These are phyloP conservation scores for Hemaris fuciformis DNA, from an alignment of 2,888 invertebrate genomes.

Conservation along the genomic window DNA sequence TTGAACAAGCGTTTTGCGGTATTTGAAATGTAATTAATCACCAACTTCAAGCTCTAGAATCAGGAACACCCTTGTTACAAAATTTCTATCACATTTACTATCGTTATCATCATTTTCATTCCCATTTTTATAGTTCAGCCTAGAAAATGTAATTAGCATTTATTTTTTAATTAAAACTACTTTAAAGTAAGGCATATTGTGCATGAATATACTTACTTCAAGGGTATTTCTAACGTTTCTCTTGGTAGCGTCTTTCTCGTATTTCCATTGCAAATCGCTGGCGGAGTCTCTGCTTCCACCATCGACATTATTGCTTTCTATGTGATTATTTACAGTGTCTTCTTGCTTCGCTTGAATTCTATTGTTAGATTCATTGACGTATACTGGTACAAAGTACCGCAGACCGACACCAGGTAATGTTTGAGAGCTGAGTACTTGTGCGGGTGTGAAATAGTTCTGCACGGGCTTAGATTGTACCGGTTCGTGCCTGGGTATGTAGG, in stretches of 20 bases:
- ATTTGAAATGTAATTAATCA: too few species aligned
- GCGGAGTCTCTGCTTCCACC: constrained; percentile 43
- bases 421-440: constrained; percentile 63
- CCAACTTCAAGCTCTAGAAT: too few species aligned
- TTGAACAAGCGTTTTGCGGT: too few species aligned
- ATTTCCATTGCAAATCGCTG: constrained; percentile 65
- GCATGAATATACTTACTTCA: constrained; percentile 48
- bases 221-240: constrained; percentile 51
- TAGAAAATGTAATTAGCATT: too few species aligned
- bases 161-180: neutral
- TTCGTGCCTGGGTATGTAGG: constrained; percentile 56
- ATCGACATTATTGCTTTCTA: constrained; percentile 56
- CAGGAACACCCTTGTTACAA: too few species aligned
- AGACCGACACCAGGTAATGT: constrained; percentile 66
- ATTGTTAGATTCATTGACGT: constrained; percentile 40
- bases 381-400: constrained; percentile 65
- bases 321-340: constrained; percentile 59
- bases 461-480: constrained; percentile 42
- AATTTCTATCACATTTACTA: too few species aligned
- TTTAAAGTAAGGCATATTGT: neutral
- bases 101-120: too few species aligned
- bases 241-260: constrained; percentile 63
- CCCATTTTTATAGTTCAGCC: too few species aligned
- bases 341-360: constrained; percentile 50
- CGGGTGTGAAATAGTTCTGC: constrained; percentile 51